These are phyloP conservation scores for Cyanistes caeruleus DNA, from an alignment of 2,113 vertebrate species.

Conservation along the genomic window DNA sequence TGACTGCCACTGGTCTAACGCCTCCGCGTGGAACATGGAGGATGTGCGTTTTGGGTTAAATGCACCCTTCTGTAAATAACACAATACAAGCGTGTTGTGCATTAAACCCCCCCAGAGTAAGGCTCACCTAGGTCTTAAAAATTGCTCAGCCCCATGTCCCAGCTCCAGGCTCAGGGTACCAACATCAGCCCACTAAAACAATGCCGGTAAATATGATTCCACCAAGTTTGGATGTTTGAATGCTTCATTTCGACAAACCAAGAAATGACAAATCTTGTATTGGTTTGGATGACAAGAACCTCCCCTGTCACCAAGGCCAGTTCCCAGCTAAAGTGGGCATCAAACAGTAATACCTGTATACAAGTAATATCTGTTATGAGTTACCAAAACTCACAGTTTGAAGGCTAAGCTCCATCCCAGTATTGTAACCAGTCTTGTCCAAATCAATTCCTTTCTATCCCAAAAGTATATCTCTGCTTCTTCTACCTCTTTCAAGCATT, in stretches of 20 bases:
- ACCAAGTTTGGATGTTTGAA: not conserved
- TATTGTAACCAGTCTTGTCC: not conserved
- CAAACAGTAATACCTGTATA: not conserved
- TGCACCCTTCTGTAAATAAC: not conserved
- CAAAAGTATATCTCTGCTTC: not conserved
- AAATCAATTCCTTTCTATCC: not conserved
- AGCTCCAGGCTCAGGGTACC: not conserved
- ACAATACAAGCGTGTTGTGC: not conserved
- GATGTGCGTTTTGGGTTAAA: not conserved
- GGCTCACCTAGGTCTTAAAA: not conserved
- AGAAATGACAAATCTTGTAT: not conserved
- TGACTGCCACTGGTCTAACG: not conserved
- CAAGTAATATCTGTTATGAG: not conserved
- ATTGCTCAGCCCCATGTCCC: not conserved
- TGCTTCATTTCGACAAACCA: not conserved
- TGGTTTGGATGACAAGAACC: not conserved
- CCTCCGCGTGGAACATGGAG: rapidly evolving
- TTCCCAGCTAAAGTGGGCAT: rapidly evolving
- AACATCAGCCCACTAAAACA: not conserved
- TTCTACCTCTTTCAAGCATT: not conserved
- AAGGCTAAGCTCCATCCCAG: not conserved
- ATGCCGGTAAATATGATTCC: not conserved
- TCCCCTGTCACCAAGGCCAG: not conserved
- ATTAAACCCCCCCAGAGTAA: not conserved
- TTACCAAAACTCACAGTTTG: not conserved